Base-by-base conservation (phyloP, 2,797 vertebrate species). In the Ateles fusciceps region DNA sequence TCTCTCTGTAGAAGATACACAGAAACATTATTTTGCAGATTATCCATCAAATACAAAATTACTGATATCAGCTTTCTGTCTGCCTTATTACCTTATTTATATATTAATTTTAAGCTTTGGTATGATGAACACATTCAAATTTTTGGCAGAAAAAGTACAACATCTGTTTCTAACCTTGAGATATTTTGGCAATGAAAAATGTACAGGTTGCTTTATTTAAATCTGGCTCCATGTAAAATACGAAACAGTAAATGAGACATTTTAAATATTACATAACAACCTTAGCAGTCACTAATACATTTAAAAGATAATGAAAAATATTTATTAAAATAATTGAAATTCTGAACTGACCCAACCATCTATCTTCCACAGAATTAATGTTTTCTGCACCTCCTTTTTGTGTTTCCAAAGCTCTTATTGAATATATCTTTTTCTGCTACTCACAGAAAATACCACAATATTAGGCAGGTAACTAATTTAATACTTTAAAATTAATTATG, bases 101-200 rank as follows among this genome's bases (percentile, higher is more conserved):
- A 48, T 52, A 30, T 94, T 95, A 93, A 88, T 79, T 94, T 92
- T 97, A 76, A 94, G 36, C 76, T 96, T 94, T 95, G 48, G 52
- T 94, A 24, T 90, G 39, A 88, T 97, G 64, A 89, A 28, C 24
- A 50, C 89, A 87, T 68, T 96, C 59, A 97, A 0, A 80, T 74
- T 86, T 98, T 90, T 90, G 94, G 71, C 81, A 88, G 72, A 88
- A 96, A 95, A 81, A 90, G 9, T 81, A 0, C 3, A 85, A 52
- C 55, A 42, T 93, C 39, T 89, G 28, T 96, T 95, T 96, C 83
- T 96, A 95, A 91, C 52, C 46, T 95, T 94, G 33, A 79, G 36
- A 42, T 96, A 93, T 26, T 95, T 96, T 94, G 85, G 64, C 74
- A 94, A 26, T 94, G 87, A 95, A 96, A 97, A 96, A 83, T 88